phyloP scores from a whole-genome alignment of 2,797 vertebrate species.

The Danio aesculapii region DNA sequence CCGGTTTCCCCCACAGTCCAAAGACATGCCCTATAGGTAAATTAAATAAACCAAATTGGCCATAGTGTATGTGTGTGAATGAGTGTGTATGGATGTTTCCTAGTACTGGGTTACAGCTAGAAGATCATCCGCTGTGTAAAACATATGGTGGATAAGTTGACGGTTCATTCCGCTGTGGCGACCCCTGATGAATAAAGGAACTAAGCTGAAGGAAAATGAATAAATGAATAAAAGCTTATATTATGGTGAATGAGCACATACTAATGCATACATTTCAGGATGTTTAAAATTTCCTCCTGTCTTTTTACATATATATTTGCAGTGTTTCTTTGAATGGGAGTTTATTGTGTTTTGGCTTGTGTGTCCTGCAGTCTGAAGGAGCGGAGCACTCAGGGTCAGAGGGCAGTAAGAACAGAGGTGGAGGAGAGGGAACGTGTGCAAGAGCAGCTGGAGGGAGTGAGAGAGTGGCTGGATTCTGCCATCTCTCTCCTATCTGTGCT shows the following conservation, averaged over 20 bases:
- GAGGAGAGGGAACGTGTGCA: conserved; percentile 80
- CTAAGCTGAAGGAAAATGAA: no score
- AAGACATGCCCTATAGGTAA: no score
- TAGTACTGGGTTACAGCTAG: no score
- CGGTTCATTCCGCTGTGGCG: no score
- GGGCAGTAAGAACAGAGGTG: conserved; percentile 78
- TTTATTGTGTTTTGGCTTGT: conserved; percentile 9
- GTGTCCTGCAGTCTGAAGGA: conserved; percentile 73
- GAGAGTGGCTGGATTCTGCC: conserved; percentile 73
- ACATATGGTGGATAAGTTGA: no score
- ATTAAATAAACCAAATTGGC: no score
- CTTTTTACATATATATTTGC: neutral
- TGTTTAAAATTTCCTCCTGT: neutral
- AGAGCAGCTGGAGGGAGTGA: conserved; percentile 81
- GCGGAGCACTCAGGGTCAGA: conserved; percentile 77
- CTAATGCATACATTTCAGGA: neutral
- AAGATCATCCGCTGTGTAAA: no score
- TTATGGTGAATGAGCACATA: neutral
- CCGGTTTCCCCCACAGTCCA: no score
- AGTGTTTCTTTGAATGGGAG: neutral
- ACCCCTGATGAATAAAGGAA: no score
- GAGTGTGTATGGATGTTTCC: no score
- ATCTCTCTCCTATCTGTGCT: conserved; percentile 65
- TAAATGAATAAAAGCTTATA: neutral
- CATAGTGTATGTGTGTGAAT: no score